These are phyloP conservation scores for Dicycla oo DNA, from an alignment of 2,888 invertebrate genomes.

Conservation along the genomic window DNA sequence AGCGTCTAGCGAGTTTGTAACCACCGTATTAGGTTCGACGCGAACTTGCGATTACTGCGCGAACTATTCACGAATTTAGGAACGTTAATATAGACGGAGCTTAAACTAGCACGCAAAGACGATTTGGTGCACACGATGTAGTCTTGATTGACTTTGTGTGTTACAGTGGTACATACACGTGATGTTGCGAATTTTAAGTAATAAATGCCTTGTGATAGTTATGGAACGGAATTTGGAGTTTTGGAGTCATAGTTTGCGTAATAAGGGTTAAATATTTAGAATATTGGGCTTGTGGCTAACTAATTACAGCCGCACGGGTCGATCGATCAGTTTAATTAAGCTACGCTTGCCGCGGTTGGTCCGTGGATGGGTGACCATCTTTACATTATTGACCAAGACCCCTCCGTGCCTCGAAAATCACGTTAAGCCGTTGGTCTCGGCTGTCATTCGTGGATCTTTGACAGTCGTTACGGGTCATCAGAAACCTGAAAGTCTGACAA, in stretches of 20 bases:
- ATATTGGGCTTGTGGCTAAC: too few species aligned
- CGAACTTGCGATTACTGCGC: slow-evolving; percentile 46
- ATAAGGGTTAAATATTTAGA: neutral
- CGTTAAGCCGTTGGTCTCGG: too few species aligned
- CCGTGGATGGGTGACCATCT: too few species aligned
- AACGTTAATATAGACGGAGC: slow-evolving; percentile 25
- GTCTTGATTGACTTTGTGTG: slow-evolving; percentile 46
- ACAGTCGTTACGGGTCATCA: too few species aligned
- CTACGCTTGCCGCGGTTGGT: too few species aligned
- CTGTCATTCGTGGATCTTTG: too few species aligned
- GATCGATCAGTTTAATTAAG: too few species aligned
- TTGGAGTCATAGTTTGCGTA: neutral
- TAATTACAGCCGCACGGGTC: too few species aligned
- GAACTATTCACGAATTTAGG: slow-evolving; percentile 49
- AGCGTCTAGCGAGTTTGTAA: slow-evolving; percentile 12
- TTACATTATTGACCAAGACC: too few species aligned
- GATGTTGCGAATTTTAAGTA: slow-evolving; percentile 20
- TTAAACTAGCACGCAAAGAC: slow-evolving; percentile 55
- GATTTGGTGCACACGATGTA: slow-evolving; percentile 56
- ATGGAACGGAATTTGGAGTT: slow-evolving; percentile 4
- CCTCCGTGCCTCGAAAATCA: too few species aligned
- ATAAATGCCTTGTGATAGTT: slow-evolving; percentile 12
- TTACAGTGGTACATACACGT: slow-evolving; percentile 21
- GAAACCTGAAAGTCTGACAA: too few species aligned
- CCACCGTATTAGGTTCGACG: slow-evolving; percentile 44